Evolutionary conservation across 2,797 vertebrate species (phyloP), one percentile per base, ranked within the genome.

Genomic region (Lacerta agilis): DNA sequence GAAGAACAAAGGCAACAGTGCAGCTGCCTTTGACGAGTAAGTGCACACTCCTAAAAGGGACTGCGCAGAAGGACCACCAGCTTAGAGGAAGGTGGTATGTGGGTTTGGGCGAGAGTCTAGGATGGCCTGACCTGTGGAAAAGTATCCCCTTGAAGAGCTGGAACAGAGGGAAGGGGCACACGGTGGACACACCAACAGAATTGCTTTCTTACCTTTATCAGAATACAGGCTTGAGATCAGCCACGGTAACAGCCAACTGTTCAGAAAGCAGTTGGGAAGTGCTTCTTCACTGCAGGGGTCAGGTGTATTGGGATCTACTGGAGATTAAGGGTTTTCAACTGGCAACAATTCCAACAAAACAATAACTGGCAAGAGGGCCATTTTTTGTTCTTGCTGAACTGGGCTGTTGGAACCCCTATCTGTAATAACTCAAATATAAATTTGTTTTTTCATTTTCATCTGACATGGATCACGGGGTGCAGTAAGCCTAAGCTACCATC

Each of bases 1-100:
- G 82, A 95, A 87, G 94, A 96, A 94, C 94, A 95, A 96, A 95
- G 91, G 83, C 87, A 90, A 15, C 90, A 86, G 88, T 82, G 4
- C 20, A 84, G 49, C 13, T 91, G 89, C 85, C 90, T 93, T 91
- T 0, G 92, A 92, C 95, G 94, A 93, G 90, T 94, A 94, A 93
- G 90, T 92, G 79, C 86, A 87, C 83, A 55, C 69, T 94, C 90
- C 89, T 92, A 87, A 86, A 69, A 36, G 89, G 91, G 90, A 92
- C 90, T 89, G 83, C 90, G 85, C 61, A 90, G 85, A 78, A 88
- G 90, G 95, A 95, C 95, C 95, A 96, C 95, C 93, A 20, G 93
- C 76, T 0, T 72, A 83, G 90, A 79, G 85, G 86, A 86, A 90
- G 91, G 81, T 38, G 38, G 18, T 29, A 45, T 10, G 41, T 17